Base-by-base conservation (phyloP, 2,113 vertebrate genomes). In the Nestor notabilis region DNA sequence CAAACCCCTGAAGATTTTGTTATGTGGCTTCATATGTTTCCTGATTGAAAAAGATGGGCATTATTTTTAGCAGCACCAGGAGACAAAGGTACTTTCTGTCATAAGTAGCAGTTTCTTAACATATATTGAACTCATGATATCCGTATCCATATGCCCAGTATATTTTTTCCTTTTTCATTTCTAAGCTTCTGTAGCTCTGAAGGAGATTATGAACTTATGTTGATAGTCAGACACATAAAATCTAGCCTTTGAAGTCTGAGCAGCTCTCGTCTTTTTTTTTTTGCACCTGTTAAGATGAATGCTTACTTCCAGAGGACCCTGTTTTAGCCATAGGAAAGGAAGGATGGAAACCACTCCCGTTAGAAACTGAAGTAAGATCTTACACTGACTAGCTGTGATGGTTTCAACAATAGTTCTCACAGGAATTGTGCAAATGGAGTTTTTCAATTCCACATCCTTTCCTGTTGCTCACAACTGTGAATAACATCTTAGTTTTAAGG, bases 371-470 rank as follows among this genome's bases (percentile, higher is more conserved):
- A 81, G 23, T n/a, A 24, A 94, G 27, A 41, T 77, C 63, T 88
- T 83, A 64, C 9, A 53, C 17, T 43, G 27, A 60, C 24, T 72
- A 33, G 7, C 11, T 77, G 33, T 63, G 52, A 71, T 50, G 12
- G 4, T 55, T 89, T 95, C 60, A 84, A 81, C 25, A 90, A 63
- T 60, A 90, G 63, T n/a, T 88, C 90, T 90, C 52, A 60, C 2
- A 85, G 68, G 90, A 94, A 79, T n/a, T 81, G 44, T 83, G 27
- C 33, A 85, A 90, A 82, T 3, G 7, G n/a, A 78, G 25, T 46
- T 95, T 84, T 88, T 88, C 44, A 74, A 33, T 75, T 90, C 49
- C n/a, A 44, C 66, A 50, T 91, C 29, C n/a, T 78, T 93, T 90
- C 49, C 46, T 6, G 16, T 83, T 83, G 41, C 27, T 87, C 70